Conservation (phyloP, 2,888 invertebrate species). For the Dascillus cervinus region DNA sequence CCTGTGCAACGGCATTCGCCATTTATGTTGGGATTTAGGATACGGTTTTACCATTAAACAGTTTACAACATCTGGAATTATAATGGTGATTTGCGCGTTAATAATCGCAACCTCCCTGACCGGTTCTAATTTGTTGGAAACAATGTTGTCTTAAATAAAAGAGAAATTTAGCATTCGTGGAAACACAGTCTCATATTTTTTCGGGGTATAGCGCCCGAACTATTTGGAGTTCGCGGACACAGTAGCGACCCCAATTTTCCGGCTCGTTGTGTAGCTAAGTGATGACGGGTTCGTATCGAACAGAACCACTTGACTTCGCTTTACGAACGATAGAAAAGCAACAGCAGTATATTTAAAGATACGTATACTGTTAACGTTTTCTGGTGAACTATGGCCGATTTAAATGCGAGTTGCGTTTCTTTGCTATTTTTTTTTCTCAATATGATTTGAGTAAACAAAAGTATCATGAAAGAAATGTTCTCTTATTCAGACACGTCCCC, state of each 20-base stretch:
- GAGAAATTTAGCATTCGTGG: no score
- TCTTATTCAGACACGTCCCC: no score
- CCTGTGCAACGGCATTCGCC: constrained; percentile 79
- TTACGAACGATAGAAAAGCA: constrained; percentile 18
- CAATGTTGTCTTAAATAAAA: no score
- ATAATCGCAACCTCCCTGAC: no score
- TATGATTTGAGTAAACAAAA: no score
- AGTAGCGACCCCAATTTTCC: constrained; percentile 33
- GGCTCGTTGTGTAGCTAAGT: constrained; percentile 37
- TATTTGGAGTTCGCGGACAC: constrained; percentile 15
- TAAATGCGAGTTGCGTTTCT: no score
- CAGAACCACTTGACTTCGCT: constrained; percentile 21
- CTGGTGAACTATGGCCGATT: constrained; percentile 11
- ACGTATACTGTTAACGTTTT: constrained; percentile 14
- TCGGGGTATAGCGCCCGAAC: constrained; percentile 8
- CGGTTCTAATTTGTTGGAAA: no score
- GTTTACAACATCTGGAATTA: no score
- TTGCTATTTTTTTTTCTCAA: no score
- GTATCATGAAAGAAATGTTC: no score
- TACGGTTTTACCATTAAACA: constrained; percentile 63
- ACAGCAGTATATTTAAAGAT: constrained; percentile 16
- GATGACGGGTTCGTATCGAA: constrained; percentile 31
- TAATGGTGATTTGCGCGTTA: no score
- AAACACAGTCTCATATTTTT: constrained; percentile 10
- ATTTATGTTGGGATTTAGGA: constrained; percentile 80